These are phyloP conservation scores for Coendou prehensilis DNA, from an alignment of 2,797 vertebrate species.

Conservation along the genomic window DNA sequence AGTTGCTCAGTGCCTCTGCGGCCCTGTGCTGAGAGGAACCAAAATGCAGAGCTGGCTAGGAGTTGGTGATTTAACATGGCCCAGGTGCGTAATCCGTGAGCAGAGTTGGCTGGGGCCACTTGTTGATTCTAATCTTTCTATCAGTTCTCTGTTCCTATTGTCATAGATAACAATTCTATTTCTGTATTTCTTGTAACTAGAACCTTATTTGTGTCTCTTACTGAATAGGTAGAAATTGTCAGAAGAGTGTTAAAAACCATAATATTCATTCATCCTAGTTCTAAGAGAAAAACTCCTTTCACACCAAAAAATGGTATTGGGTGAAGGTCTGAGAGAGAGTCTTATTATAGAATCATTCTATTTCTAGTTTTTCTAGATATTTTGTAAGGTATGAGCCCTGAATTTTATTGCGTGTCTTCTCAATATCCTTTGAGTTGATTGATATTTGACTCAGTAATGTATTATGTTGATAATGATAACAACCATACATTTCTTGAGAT, in stretches of 20 bases:
- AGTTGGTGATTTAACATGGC: not conserved
- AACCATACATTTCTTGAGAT: constrained; percentile 2
- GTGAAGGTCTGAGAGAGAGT: not conserved
- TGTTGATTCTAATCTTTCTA: constrained; percentile 51
- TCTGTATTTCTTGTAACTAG: constrained; percentile 19
- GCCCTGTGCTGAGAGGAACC: not conserved
- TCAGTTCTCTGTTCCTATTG: not conserved
- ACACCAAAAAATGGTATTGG: not conserved
- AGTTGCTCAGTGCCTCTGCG: not conserved
- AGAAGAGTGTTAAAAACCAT: not conserved
- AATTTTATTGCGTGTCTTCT: constrained; percentile 48
- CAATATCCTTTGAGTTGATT: not conserved
- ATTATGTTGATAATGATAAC: not conserved
- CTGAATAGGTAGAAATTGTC: not conserved
- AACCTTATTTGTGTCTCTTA: constrained; percentile 25
- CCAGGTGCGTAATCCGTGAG: not conserved
- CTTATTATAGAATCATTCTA: not conserved
- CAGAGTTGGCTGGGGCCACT: not conserved
- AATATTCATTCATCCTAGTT: constrained; percentile 53
- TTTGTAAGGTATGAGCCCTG: not conserved
- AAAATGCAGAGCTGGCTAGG: not conserved
- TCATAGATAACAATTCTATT: constrained; percentile 46
- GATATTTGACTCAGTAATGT: not conserved
- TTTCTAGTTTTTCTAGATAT: constrained; percentile 1
- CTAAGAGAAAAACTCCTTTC: constrained; percentile 22